Percentiles rank a stretch among this genome's conserved stretches.
Conservation (phyloP, 2,113 vertebrate species). For the Zeus faber region DNA sequence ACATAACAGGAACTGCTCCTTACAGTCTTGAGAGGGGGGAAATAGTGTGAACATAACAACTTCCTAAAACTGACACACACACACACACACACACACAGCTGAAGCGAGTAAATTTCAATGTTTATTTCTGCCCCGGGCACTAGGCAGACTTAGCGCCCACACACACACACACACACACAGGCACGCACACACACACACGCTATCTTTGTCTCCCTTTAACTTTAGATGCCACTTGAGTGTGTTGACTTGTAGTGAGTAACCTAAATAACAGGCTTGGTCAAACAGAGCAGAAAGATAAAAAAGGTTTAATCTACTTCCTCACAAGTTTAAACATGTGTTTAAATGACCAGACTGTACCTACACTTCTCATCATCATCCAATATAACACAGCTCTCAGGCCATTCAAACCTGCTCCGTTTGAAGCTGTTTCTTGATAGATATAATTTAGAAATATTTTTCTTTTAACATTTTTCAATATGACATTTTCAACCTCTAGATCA, state of each 20-base stretch:
- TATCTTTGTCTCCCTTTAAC: not conserved
- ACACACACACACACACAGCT: not conserved
- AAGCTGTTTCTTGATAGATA: too few relatives aligned
- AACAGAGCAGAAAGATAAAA: too few relatives aligned
- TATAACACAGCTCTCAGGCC: too few relatives aligned
- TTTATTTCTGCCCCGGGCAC: conserved; percentile 75
- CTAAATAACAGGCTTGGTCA: too few relatives aligned
- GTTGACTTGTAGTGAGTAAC: not conserved
- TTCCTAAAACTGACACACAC: conserved; percentile 45
- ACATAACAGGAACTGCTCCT: conserved; percentile 35
- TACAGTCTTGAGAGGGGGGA: conserved; percentile 36
- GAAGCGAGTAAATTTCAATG: conserved; percentile 35
- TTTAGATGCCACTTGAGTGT: not conserved
- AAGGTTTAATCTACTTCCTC: too few relatives aligned
- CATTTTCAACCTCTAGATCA: too few relatives aligned
- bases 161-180: conserved; percentile 17
- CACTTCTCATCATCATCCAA: too few relatives aligned
- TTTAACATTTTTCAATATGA: too few relatives aligned
- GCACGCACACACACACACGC: conserved; percentile 11
- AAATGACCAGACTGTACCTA: too few relatives aligned
- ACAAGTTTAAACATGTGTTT: too few relatives aligned
- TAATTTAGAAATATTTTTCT: too few relatives aligned
- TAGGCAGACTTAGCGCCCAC: conserved; percentile 67
- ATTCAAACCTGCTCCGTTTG: too few relatives aligned
- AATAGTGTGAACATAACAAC: conserved; percentile 62